Evolutionary conservation across 2,797 vertebrate species (phyloP).

Genomic region (Rhincodon typus): DNA sequence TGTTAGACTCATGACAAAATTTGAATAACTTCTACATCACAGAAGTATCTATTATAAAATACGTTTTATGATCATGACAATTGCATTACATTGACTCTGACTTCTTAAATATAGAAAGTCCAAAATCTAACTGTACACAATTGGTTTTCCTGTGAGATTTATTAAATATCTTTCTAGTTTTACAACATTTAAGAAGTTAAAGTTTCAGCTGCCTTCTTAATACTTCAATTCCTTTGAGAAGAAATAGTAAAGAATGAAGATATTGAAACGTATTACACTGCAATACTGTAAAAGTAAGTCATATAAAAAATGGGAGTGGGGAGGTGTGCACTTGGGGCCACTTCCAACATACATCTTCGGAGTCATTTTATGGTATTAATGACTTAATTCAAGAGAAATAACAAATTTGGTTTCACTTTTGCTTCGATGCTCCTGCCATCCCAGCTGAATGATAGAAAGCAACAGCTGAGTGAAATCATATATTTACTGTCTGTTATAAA

Average conservation of each 20-base stretch:
- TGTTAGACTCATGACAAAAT: not conserved
- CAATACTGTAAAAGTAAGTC: no score
- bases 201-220: not conserved
- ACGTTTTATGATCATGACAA: not conserved
- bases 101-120: not conserved
- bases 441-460: not conserved
- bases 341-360: not conserved
- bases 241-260: not conserved
- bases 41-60: not conserved
- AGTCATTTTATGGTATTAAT: not conserved
- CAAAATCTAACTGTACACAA: not conserved
- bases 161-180: not conserved
- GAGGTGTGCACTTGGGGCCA: not conserved
- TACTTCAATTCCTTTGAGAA: not conserved
- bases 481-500: not conserved
- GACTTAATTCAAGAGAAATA: not conserved
- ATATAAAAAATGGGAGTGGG: not conserved
- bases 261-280: not conserved
- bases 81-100: not conserved
- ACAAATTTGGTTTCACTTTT: not conserved
- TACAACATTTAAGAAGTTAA: not conserved
- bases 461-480: not conserved
- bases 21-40: not conserved
- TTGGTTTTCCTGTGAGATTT: not conserved
- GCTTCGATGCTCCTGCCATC: not conserved